These are phyloP conservation scores for Mesorhabditis belari DNA, from an alignment of 2,888 invertebrate species.

Conservation along the genomic window DNA sequence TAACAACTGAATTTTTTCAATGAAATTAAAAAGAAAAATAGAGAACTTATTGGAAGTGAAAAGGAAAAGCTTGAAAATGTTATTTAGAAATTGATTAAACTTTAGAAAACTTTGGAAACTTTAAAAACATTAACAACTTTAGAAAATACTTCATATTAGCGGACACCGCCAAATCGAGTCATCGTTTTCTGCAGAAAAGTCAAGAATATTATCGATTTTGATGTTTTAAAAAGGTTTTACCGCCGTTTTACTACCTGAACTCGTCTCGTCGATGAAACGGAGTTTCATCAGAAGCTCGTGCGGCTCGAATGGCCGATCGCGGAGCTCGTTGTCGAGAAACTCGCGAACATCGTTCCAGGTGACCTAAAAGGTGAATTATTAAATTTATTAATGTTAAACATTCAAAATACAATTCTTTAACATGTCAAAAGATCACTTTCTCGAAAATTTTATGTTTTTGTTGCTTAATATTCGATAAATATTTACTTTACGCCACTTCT, in stretches of 20 bases:
- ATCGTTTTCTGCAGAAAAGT: background rate
- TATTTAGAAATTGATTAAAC: background rate
- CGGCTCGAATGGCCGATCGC: constrained; percentile 51
- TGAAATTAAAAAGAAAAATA: too few species aligned
- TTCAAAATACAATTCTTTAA: too few species aligned
- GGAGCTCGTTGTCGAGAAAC: constrained; percentile 51
- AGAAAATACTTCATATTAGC: background rate
- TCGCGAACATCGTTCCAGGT: constrained; percentile 53
- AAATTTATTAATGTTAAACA: too few species aligned
- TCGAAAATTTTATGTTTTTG: too few species aligned
- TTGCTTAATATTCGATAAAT: too few species aligned
- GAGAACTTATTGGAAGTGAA: too few species aligned
- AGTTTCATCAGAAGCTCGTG: constrained; percentile 52
- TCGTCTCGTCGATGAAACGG: constrained; percentile 53
- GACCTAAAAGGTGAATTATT: constrained; percentile 39
- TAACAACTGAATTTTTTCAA: background rate
- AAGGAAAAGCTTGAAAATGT: background rate
- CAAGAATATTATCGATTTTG: background rate
- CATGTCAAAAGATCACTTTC: too few species aligned
- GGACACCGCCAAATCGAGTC: background rate
- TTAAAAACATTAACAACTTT: background rate
- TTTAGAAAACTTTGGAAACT: background rate
- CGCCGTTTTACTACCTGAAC: constrained; percentile 17
- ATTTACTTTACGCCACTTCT: too few species aligned
- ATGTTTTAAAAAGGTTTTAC: background rate